Base-by-base conservation (phyloP, 1,140 invertebrate species). In the Solenopsis invicta region DNA sequence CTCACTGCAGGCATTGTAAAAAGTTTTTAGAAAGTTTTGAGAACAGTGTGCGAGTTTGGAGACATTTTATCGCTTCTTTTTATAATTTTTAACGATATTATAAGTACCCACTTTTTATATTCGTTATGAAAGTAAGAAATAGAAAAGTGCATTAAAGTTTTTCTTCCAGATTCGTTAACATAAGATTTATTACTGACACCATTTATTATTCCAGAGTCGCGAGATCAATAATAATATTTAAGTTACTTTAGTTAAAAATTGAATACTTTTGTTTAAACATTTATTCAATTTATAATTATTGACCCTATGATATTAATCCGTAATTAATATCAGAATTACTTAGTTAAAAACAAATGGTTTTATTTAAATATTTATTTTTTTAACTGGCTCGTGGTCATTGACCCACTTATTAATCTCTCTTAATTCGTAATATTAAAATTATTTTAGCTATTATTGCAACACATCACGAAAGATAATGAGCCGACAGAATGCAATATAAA, bases 11-110 rank as follows among this genome's bases (percentile, higher is more conserved):
- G 9, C 16, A 76, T 61, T 61, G 9, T 45, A 61, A 18, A 45
- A 45, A 76, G 37, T 61, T 76, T 61, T 76, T 41, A 61, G 9
- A 76, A 76, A 45, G 52, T 76, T 76, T 61, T 41, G 54, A 8
- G 21, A 45, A 41, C 5, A 37, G n/a, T 41, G 12, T 21, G 21
- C 52, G 4, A 41, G n/a, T 56, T 10, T 12, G 1, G 9, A 45
- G 10, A 41, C 37, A 56, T 59, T 59, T 56, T 59, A 45, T 61
- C 52, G 8, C 4, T 45, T 24, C 54, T 37, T 54, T 76, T 76
- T 76, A 41, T 61, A 76, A 61, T 61, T 76, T 76, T 24, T 59
- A 12, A 76, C 13, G 1, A 24, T 59, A 37, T 61, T 61, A 61
- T 45, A 41, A 61, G 54, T 8, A 54, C 8, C 13, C 52, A 75